phyloP scores from a whole-genome alignment of 1,140 invertebrate genomes.

The Argopecten irradians region DNA sequence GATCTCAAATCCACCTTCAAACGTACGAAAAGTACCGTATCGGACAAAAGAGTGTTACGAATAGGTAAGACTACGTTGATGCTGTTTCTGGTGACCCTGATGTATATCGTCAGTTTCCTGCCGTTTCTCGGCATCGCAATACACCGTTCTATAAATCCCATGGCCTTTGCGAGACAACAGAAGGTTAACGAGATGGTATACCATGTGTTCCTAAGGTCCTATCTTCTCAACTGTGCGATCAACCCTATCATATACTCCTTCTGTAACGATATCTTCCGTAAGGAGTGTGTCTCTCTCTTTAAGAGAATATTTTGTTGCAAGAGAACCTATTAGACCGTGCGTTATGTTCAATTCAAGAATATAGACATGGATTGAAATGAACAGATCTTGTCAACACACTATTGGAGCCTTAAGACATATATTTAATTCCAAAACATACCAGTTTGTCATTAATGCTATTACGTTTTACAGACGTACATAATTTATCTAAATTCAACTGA shows the following conservation, averaged over 20 bases:
- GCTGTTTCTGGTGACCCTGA: slow-evolving; percentile 46
- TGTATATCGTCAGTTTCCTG: slow-evolving; percentile 47
- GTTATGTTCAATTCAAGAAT: no score
- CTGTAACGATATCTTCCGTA: slow-evolving; percentile 61
- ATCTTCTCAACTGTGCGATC: slow-evolving; percentile 63
- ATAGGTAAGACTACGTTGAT: slow-evolving; percentile 54
- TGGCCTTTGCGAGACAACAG: slow-evolving; percentile 42
- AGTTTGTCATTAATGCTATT: no score
- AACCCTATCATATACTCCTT: slow-evolving; percentile 68
- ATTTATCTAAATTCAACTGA: no score
- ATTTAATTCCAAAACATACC: no score
- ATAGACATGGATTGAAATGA: no score
- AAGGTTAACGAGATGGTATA: slow-evolving; percentile 48
- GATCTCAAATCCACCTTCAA: slow-evolving; percentile 13
- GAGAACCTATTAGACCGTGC: neutral
- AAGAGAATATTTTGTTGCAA: slow-evolving; percentile 27
- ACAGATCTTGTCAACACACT: no score
- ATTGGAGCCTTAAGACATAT: no score
- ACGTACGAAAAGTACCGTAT: slow-evolving; percentile 28
- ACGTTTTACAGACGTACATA: no score
- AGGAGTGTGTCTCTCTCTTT: slow-evolving; percentile 55
- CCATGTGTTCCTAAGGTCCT: slow-evolving; percentile 61
- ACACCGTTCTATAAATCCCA: slow-evolving; percentile 36
- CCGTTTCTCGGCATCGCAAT: slow-evolving; percentile 45
- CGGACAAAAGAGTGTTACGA: slow-evolving; percentile 32